Evolutionary conservation across 2,113 vertebrate genomes (phyloP), one percentile per base, ranked within the genome.

Genomic region (Thalassarche chlororhynchos): DNA sequence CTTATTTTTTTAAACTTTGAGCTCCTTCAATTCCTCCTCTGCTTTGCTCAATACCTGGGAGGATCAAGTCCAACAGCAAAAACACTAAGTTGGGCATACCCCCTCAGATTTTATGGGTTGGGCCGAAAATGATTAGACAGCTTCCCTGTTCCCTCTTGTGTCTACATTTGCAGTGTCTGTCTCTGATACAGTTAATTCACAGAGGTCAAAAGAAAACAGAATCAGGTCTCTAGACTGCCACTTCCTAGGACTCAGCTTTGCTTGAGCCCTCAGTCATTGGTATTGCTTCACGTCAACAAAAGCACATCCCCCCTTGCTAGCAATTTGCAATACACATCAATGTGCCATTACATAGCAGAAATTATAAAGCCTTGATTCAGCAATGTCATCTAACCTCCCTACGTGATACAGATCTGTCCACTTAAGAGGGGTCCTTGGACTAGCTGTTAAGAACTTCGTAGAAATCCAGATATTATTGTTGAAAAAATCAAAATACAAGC

Each of bases 321-420:
- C 49, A 25, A 11, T 57, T 20, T 40, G 12, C 62, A 55, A 11
- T 19, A 32, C 10, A 40, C 8, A 14, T 31, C 18, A 18, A 28
- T 1, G 4, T 46, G 51, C n/a, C 17, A 4, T 46, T 40, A 17
- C 20, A 18, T 0, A 32, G 61, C 49, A 83, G 21, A 57, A 54
- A 44, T 34, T 5, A 32, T 40, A 15, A 64, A 49, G 25, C 25
- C 21, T 46, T 18, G 14, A 40, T 17, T 44, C 21, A 31, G 34
- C 52, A 61, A 24, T 6, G 9, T 6, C 44, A 54, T 9, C 46
- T 34, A 32, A 42, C 16, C 14, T n/a, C 38, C 25, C 36, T 25
- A 1, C 1, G 1, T 8, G 25, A 23, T 19, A 31, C 2, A 25
- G 26, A 17, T 28, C 42, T 29, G 42, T 8, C 52, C 38, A 23